Evolutionary conservation across 1,140 invertebrate genomes (phyloP), one percentile per base, ranked within the genome.

Genomic region (Charaxes varanes): DNA sequence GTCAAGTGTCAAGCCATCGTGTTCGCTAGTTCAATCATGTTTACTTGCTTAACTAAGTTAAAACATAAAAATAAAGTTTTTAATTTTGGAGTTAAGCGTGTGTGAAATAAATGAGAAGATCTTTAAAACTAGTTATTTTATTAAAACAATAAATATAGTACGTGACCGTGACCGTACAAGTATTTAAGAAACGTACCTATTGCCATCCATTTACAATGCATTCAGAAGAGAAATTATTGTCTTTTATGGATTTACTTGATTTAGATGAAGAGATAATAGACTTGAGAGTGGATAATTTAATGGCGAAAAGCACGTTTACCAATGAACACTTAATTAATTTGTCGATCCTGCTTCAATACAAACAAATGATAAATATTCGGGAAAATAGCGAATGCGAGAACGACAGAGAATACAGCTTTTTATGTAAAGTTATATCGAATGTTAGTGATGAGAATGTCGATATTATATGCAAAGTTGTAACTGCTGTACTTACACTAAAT

Each of bases 211-310:
- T n/a, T n/a, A n/a, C n/a, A 38, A 60, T 56, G 60, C 11, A 60
- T 36, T 28, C 26, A 6, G 35, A 41, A 7, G 35, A 48, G 13
- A 62, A 78, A 22, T 22, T 73, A n/a, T 19, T 81, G 24, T 62
- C 62, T 4, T 77, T 77, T 26, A 53, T 82, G 41, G 74, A 82
- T 63, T 37, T 79, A 31, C 40, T 79, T 15, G 74, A 79, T 53
- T 55, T 82, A 31, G 62, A 76, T 17, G 77, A 82, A 53, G 70
- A 71, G 37, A n/a, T 78, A 6, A 44, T 82, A 12, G 69, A 79
- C 45, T 5, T 13, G 5, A 44, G 65, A 19, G 46, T 73, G 6
- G 56, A 54, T 43, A 49, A 47, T 41, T 49, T 82, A 18, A 77
- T 77, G 63, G 21, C 28, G 16, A 55, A 45, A 37, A 58, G 21